Base-by-base conservation (phyloP, 2,797 vertebrate genomes). In the Gadopsis bispinosus region DNA sequence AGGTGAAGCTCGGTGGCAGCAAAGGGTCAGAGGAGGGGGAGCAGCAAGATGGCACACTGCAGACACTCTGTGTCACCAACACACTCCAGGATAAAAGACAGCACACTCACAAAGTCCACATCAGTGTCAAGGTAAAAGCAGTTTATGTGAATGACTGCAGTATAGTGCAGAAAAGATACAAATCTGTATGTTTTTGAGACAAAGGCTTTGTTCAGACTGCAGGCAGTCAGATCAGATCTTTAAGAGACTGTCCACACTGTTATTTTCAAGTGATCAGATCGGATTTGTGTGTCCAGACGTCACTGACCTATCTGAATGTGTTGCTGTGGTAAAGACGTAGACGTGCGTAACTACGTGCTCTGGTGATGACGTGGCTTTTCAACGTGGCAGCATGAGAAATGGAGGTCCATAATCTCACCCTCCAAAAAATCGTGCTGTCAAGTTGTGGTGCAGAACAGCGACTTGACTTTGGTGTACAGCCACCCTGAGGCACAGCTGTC, bases 41-140 rank as follows among this genome's bases (percentile, higher is more conserved):
- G n/a, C 33, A 26, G 29, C 39, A 33, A 8, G 91, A 93, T 5
- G 91, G 93, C 1, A 91, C 72, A 8, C 90, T 99, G 81, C 94
- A 95, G 84, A 98, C 96, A 0, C 94, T 99, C n/a, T 84, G 93
- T 0, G 85, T 97, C 12, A 93, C 90, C 72, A 95, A 92, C 63
- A 87, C 92, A 3, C 43, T 95, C 51, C 92, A 91, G 80, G 79
- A 87, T 62, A 89, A 64, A 26, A 90, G 77, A 45, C 88, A 77
- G 43, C 84, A 47, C 55, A 91, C 82, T 1, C 69, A 95, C 62
- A 84, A 91, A 84, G 94, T 99, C 72, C 95, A 92, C 5, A 84
- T 97, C 73, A 97, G 96, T 71, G 14, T 99, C 63, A 99, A 99
- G 96, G 98, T 98, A 54, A 58, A 94, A 37, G 56, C 29, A 17